Conservation (phyloP, 2,888 invertebrate genomes). For the Isotomurus palustris region DNA sequence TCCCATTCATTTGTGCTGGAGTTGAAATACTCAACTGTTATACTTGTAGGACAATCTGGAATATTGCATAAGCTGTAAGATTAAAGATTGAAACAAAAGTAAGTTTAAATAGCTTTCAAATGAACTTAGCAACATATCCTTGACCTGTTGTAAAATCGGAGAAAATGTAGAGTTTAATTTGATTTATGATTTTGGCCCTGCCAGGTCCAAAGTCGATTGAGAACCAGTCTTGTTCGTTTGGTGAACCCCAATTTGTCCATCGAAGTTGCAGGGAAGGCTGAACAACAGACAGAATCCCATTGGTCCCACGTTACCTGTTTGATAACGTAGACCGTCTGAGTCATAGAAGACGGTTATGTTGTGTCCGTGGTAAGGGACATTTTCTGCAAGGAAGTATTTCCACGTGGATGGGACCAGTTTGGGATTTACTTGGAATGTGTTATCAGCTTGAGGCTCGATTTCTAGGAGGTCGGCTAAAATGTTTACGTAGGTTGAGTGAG, state of each 20-base stretch:
- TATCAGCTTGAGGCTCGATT: slow-evolving; percentile 16
- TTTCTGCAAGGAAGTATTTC: slow-evolving; percentile 23
- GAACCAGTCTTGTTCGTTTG: slow-evolving; percentile 34
- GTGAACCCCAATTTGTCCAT: slow-evolving; percentile 28
- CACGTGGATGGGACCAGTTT: slow-evolving; percentile 9
- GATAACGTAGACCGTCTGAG: slow-evolving; percentile 23
- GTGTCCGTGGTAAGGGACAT: slow-evolving; percentile 29
- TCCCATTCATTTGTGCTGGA: too few species aligned
- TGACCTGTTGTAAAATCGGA: slow-evolving; percentile 37
- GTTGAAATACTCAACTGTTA: background rate
- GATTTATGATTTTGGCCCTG: slow-evolving; percentile 21
- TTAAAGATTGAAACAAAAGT: background rate
- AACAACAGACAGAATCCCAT: too few species aligned
- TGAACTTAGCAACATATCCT: slow-evolving; percentile 30
- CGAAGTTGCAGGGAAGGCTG: too few species aligned
- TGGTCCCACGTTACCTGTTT: slow-evolving; percentile 21
- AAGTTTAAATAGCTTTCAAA: background rate
- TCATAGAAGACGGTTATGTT: slow-evolving; percentile 28
- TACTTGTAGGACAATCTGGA: background rate
- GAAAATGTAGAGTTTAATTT: slow-evolving; percentile 39
- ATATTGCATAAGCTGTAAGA: background rate
- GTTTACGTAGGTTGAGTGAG: slow-evolving; percentile 32
- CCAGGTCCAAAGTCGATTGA: slow-evolving; percentile 43
- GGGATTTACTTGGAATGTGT: slow-evolving; percentile 19
- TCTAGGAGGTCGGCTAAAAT: slow-evolving; percentile 27